Evolutionary conservation across 2,797 vertebrate species (phyloP).

Genomic region (Crocodylus rhombifer): DNA sequence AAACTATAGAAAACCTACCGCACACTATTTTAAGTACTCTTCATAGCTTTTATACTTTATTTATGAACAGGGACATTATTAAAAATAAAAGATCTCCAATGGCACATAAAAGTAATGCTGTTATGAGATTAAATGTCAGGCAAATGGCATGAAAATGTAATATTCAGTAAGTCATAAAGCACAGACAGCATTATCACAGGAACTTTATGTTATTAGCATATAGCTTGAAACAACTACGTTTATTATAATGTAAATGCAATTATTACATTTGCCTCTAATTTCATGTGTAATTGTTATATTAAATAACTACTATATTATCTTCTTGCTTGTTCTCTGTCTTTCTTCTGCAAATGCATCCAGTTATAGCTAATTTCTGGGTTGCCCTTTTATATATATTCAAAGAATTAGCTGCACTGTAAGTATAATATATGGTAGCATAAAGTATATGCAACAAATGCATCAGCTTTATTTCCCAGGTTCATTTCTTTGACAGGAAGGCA

Average conservation of each 20-base stretch:
- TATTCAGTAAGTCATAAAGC: slow-evolving; percentile 67
- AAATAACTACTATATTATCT: not conserved
- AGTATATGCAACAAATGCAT: rapidly evolving
- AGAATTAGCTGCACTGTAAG: not conserved
- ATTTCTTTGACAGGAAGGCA: not conserved
- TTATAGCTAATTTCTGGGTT: not conserved
- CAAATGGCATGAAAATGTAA: slow-evolving; percentile 75
- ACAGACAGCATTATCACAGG: slow-evolving; percentile 61
- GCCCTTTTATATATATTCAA: rapidly evolving
- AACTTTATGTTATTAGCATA: slow-evolving; percentile 59
- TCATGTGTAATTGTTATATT: not conserved
- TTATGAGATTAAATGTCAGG: slow-evolving; percentile 79
- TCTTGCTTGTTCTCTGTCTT: no score
- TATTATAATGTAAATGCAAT: slow-evolving; percentile 51
- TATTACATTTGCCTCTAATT: slow-evolving; percentile 8
- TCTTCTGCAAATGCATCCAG: not conserved
- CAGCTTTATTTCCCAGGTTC: not conserved
- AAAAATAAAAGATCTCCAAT: slow-evolving; percentile 80
- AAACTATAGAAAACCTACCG: slow-evolving; percentile 64
- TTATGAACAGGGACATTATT: slow-evolving; percentile 76
- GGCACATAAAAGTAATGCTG: slow-evolving; percentile 76
- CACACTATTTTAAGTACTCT: slow-evolving; percentile 61
- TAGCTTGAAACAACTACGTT: slow-evolving; percentile 40
- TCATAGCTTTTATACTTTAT: slow-evolving; percentile 78
- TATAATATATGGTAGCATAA: not conserved